Base-by-base conservation (phyloP, 2,797 vertebrate species). In the Brotula barbata region DNA sequence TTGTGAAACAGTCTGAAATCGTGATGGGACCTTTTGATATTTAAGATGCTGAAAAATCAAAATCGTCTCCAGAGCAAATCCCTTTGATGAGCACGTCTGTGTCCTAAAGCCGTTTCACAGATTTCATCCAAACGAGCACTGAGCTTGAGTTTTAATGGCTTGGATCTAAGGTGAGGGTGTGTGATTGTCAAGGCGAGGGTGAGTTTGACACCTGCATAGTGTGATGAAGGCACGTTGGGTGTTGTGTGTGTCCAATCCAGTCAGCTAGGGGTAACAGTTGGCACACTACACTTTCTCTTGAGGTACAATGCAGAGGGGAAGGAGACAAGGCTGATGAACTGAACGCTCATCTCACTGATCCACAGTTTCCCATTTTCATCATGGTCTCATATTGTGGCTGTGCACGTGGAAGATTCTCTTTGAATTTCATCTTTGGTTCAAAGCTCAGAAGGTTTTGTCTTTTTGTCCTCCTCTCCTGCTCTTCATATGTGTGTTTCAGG, bases 161-260 rank as follows among this genome's bases (percentile, higher is more conserved):
- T 63, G 13, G 34, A 33, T 61, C 25, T 12, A 7, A 19, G 47
- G 43, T 36, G 56, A 25, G 41, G n/a, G 54, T 23, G 61, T 28
- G 67, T 77, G 89, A 90, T 90, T 89, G 88, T 91, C 87, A 67
- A 75, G 69, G 86, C 82, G 37, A 59, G 28, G 58, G 52, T 33
- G 31, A 33, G 31, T 73, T 76, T 62, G 73, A 78, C 84, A 75
- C 67, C 68, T 83, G 84, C 82, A 83, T 85, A 85, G 85, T 64
- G 79, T 74, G 78, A 81, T 33, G 69, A 92, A 92, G 91, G 91
- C 92, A 93, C 90, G 22, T 64, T 28, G 20, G 85, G 68, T 71
- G 73, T 75, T 59, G 50, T 57, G 5, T 37, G 17, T 37, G 52
- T 71, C 49, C 55, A 52, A 55, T 77, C 51, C 31, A 31, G 22